A percentile compares a stretch with the other conserved stretches of the same genome.
These are phyloP conservation scores for Gryllus bimaculatus DNA, from an alignment of 1,140 invertebrate genomes.

Conservation along the genomic window DNA sequence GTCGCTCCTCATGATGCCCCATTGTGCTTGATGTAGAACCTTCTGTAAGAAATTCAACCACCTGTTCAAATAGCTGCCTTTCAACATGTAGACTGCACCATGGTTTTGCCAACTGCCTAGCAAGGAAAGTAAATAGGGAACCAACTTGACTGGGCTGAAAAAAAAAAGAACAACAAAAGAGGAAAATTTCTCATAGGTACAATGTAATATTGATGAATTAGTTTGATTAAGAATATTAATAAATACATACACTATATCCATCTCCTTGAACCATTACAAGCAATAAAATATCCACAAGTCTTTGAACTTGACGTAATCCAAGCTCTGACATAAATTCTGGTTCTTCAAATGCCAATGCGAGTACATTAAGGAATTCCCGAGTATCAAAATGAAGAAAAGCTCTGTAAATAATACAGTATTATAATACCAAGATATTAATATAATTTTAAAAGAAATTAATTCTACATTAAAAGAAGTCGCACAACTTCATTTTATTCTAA, in stretches of 20 bases:
- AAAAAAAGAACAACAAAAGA: neutral
- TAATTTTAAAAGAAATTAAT: no score
- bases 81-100: slow-evolving; percentile 35
- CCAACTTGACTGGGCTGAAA: slow-evolving; percentile 46
- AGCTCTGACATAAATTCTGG: slow-evolving; percentile 65
- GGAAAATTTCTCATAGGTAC: neutral
- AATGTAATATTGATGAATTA: neutral
- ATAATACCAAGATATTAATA: no score
- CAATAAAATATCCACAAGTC: slow-evolving; percentile 48
- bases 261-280: slow-evolving; percentile 44
- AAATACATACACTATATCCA: slow-evolving; percentile 35
- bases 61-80: slow-evolving; percentile 30
- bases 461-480: no score
- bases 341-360: slow-evolving; percentile 80
- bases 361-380: slow-evolving; percentile 81
- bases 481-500: no score
- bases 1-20: slow-evolving; percentile 54
- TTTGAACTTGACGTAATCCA: slow-evolving; percentile 52
- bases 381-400: slow-evolving; percentile 78
- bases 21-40: slow-evolving; percentile 25
- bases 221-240: neutral
- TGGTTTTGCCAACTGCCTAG: slow-evolving; percentile 50
- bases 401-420: slow-evolving; percentile 31
- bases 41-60: slow-evolving; percentile 40
- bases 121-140: slow-evolving; percentile 65